Evolutionary conservation across 2,113 vertebrate genomes (phyloP).

Genomic region (Urocitellus parryii): DNA sequence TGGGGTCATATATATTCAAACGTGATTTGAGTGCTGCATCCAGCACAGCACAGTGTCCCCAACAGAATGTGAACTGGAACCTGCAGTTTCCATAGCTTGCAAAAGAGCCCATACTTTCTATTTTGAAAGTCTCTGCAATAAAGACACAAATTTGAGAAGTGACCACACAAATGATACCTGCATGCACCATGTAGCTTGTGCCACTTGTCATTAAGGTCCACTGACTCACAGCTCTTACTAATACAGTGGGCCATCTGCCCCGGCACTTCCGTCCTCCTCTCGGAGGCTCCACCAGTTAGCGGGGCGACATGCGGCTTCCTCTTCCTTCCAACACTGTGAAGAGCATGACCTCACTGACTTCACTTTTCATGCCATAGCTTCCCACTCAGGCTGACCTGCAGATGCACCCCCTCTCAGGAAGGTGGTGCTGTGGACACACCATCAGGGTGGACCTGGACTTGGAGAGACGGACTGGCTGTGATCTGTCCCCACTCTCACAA

Average conservation of each 20-base stretch:
- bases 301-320: background rate
- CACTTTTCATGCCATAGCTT: too few relatives aligned
- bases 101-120: background rate
- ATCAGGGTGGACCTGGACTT: too few relatives aligned
- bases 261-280: too few relatives aligned
- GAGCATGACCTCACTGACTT: too few relatives aligned
- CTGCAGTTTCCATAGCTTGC: too few relatives aligned
- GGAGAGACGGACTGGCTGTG: background rate
- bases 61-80: background rate
- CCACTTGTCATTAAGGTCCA: background rate
- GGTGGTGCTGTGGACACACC: fast-evolving
- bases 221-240: background rate
- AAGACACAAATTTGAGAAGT: background rate
- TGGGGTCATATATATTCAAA: background rate
- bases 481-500: background rate
- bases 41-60: background rate
- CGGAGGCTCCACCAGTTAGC: too few relatives aligned
- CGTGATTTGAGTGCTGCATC: too few relatives aligned
- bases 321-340: background rate
- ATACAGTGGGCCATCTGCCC: background rate
- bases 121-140: background rate
- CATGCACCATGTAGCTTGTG: background rate
- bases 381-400: too few relatives aligned
- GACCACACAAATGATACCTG: background rate
- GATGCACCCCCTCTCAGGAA: too few relatives aligned